Conservation (phyloP, 2,888 invertebrate genomes). For the Dermolepida albohirtum region DNA sequence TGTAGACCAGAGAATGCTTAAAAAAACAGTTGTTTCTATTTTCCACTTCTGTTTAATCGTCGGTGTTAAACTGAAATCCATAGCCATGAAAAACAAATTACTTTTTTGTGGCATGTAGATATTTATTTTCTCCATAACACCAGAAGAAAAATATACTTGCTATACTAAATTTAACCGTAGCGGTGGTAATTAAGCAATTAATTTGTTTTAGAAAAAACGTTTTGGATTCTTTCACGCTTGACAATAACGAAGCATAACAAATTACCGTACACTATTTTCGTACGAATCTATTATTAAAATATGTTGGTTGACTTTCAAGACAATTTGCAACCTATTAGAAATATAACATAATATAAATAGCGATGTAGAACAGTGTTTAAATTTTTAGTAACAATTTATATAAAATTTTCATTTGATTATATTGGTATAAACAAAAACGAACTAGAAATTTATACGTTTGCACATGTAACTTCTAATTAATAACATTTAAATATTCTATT, state of each 20-base stretch:
- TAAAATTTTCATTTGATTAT: too few species aligned
- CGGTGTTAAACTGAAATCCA: slow-evolving; percentile 18
- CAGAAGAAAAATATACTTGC: background rate
- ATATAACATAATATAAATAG: too few species aligned
- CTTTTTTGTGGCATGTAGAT: background rate
- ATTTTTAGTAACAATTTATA: too few species aligned
- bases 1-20: background rate
- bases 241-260: slow-evolving; percentile 8
- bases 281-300: background rate
- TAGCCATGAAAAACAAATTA: slow-evolving; percentile 11
- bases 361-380: too few species aligned
- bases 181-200: slow-evolving; percentile 17
- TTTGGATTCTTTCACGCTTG: slow-evolving; percentile 17
- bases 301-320: too few species aligned
- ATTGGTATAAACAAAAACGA: too few species aligned
- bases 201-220: slow-evolving; percentile 9
- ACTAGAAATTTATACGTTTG: too few species aligned
- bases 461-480: too few species aligned
- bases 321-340: too few species aligned
- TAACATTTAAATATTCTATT: too few species aligned
- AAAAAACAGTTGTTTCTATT: background rate
- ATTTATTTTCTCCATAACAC: background rate
- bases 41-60: slow-evolving; percentile 2
- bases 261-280: slow-evolving; percentile 17
- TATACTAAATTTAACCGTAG: slow-evolving; percentile 5